A percentile compares a stretch with the other conserved stretches of the same genome.
Evolutionary conservation across 2,113 vertebrate genomes (phyloP).

Genomic region (Thryonomys swinderianus): DNA sequence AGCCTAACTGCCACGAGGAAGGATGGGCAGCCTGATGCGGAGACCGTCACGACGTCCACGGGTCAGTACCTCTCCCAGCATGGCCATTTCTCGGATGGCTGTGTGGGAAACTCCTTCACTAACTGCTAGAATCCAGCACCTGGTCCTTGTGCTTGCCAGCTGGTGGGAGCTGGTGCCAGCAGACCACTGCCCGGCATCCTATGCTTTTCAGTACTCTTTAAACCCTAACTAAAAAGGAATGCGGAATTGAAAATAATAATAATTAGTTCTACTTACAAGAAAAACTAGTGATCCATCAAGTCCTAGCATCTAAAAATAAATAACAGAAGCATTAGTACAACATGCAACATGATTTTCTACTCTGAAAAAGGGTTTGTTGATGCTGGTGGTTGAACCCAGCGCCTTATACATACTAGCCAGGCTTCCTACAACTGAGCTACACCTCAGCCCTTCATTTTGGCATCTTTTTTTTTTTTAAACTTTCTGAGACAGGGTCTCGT

Average conservation of each 20-base stretch:
- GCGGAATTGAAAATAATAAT: neutral
- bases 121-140: neutral
- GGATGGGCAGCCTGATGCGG: rapidly evolving
- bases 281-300: slow-evolving; percentile 98
- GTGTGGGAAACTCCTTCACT: neutral
- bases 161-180: neutral
- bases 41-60: neutral
- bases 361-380: neutral
- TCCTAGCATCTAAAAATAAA: slow-evolving; percentile 93
- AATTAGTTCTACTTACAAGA: slow-evolving; percentile 89
- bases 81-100: neutral
- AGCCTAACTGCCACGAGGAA: neutral
- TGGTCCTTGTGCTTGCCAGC: rapidly evolving
- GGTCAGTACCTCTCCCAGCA: neutral
- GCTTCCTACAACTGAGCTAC: neutral
- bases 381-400: neutral
- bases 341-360: neutral
- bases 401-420: neutral
- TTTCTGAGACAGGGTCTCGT: too few species aligned
- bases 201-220: neutral
- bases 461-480: too few species aligned
- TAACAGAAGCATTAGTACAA: slow-evolving; percentile 42
- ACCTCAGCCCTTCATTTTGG: neutral
- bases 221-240: neutral
- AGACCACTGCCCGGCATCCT: rapidly evolving